Conservation (phyloP, 2,113 vertebrate species). For the Pterocles orientalis region DNA sequence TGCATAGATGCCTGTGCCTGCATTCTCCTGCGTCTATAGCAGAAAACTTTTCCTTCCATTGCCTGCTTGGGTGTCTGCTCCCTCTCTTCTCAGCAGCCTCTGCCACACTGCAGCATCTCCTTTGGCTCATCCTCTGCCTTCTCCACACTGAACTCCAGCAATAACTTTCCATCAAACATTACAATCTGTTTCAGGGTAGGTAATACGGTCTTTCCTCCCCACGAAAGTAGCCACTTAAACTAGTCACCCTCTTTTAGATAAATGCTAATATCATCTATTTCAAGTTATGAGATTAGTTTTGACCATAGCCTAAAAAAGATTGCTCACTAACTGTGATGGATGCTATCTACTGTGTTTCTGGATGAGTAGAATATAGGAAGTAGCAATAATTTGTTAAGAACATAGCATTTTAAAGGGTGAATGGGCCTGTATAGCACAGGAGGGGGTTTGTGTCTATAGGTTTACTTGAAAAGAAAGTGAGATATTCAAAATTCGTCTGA, state of each 20-base stretch:
- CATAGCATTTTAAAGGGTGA: neutral
- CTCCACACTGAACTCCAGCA: neutral
- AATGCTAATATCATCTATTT: neutral
- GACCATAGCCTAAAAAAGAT: neutral
- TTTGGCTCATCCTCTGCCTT: neutral
- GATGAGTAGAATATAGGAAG: neutral
- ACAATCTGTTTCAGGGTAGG: neutral
- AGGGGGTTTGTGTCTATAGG: neutral
- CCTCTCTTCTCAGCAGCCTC: neutral
- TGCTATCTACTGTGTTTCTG: neutral
- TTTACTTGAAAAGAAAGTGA: neutral
- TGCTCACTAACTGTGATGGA: neutral
- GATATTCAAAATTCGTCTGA: neutral
- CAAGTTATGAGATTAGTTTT: neutral
- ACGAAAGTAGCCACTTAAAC: neutral
- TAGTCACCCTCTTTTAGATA: neutral
- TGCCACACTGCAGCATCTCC: accelerated
- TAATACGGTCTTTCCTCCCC: neutral
- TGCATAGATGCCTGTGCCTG: neutral
- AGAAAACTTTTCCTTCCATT: neutral
- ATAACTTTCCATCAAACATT: neutral
- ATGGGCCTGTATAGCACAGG: neutral
- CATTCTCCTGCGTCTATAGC: neutral
- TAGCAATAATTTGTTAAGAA: neutral
- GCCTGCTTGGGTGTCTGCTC: neutral